A percentile compares a stretch with the other conserved stretches of the same genome.
Evolutionary conservation across 2,113 vertebrate species (phyloP).

Genomic region (Archocentrus centrarchus): DNA sequence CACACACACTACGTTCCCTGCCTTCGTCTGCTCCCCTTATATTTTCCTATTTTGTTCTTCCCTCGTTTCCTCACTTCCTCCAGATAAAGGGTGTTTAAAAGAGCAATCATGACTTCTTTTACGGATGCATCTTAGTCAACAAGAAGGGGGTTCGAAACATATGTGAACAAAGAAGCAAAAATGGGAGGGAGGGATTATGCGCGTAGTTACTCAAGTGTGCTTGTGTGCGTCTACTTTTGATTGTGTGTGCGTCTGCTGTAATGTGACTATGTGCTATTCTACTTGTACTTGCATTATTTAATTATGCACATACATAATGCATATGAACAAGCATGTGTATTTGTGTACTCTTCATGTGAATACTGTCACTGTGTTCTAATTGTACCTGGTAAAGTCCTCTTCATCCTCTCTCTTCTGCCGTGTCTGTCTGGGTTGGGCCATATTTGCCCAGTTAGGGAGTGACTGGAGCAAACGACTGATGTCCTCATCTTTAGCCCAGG

Average conservation of each 20-base stretch:
- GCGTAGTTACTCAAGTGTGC: slow-evolving; percentile 50
- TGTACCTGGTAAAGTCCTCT: slow-evolving; percentile 93
- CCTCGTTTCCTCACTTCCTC: slow-evolving; percentile 53
- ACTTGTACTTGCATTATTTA: neutral
- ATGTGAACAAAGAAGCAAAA: slow-evolving; percentile 33
- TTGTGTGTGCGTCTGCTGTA: slow-evolving; percentile 4
- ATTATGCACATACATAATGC: neutral
- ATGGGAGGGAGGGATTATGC: slow-evolving; percentile 32
- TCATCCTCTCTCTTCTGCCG: slow-evolving; percentile 96
- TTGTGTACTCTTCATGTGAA: neutral
- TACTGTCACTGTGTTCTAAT: neutral
- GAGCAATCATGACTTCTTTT: slow-evolving; percentile 62
- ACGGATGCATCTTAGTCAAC: slow-evolving; percentile 50
- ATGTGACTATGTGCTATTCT: neutral
- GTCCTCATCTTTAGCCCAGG: slow-evolving; percentile 98
- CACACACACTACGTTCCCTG: neutral
- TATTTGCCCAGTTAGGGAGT: slow-evolving; percentile 95
- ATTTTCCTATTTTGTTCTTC: slow-evolving; percentile 60
- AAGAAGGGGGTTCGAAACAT: slow-evolving; percentile 44
- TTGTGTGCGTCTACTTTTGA: neutral
- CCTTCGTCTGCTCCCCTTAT: slow-evolving; percentile 48
- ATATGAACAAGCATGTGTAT: neutral
- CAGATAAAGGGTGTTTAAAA: slow-evolving; percentile 58
- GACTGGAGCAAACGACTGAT: slow-evolving; percentile 96
- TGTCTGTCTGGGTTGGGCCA: slow-evolving; percentile 93